Evolutionary conservation across 2,797 vertebrate genomes (phyloP), one percentile per base, ranked within the genome.

Genomic region (Gouania willdenowi): DNA sequence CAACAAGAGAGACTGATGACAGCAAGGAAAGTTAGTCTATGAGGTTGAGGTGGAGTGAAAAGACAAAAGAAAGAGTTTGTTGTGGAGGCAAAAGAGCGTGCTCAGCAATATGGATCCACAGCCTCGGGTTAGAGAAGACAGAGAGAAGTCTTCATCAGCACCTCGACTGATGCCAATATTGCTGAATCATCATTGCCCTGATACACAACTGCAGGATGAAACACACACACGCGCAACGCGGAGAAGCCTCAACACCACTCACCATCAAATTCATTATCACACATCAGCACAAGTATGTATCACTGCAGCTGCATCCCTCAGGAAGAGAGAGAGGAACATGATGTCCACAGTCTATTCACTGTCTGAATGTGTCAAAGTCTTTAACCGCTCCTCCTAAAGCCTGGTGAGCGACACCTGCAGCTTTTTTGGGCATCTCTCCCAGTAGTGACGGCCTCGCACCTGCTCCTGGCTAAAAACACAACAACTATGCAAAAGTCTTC

Each of bases 51-150:
- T 36, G 46, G 53, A 54, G 36, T 46, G 20, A 61, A 66, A 56
- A 81, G 60, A 83, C 70, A 73, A 79, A 74, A 50, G 33, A 38
- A 51, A 32, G 64, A 75, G 63, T 73, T 79, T 78, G 75, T 38
- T 54, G 57, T 64, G 54, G 56, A 59, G 44, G 44, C 30, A 40
- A 81, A 82, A 77, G 33, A 31, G 66, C 51, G 0, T 21, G 35
- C 67, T 85, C 81, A 85, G 83, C 83, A 79, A 67, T 79, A 81
- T 83, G 72, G 83, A 82, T 82, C 79, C 62, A 74, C 74, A 70
- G 77, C 81, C 68, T 45, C 50, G 53, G 79, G 81, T 81, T 66
- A 77, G 69, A 45, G 63, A 65, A 83, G 80, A 77, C 66, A 59
- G 56, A 73, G 49, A 67, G 70, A 82, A 75, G 57, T 79, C 79